Percentiles rank a stretch among this genome's conserved stretches.
phyloP scores from a whole-genome alignment of 2,113 vertebrate species.

The Semnornis frantzii region DNA sequence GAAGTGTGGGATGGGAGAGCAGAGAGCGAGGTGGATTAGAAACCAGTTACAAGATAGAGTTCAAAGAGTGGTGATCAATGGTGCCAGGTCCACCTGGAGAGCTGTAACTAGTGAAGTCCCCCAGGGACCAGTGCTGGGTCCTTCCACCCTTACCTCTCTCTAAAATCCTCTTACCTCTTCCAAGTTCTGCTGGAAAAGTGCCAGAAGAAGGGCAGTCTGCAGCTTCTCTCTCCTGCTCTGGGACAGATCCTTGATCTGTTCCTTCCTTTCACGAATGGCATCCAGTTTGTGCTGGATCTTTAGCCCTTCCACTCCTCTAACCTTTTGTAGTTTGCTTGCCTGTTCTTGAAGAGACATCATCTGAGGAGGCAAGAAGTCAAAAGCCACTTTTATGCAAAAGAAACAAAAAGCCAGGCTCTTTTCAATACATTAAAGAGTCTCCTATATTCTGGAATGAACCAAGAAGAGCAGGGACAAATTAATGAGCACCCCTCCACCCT shows the following conservation, averaged over 20 bases:
- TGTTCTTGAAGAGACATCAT: conserved; percentile 81
- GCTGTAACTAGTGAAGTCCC: no score
- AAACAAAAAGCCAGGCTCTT: not conserved
- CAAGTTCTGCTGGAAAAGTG: conserved; percentile 78
- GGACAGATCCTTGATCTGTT: conserved; percentile 78
- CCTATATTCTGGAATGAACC: not conserved
- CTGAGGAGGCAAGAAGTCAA: conserved; percentile 61
- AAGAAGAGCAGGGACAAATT: not conserved
- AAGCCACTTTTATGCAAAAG: not conserved
- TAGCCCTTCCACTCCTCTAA: conserved; percentile 56
- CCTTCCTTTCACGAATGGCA: conserved; percentile 62
- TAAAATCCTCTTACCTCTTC: conserved; percentile 76
- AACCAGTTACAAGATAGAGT: no score
- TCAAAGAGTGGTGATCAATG: no score
- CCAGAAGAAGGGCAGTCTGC: conserved; percentile 73
- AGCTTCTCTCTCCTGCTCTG: conserved; percentile 76
- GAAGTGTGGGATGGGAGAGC: no score
- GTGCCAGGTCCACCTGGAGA: no score
- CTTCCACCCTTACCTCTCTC: not conserved
- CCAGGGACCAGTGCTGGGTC: no score
- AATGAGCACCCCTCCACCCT: not conserved
- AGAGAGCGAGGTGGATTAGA: no score
- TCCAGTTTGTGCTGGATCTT: conserved; percentile 72
- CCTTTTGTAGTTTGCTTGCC: conserved; percentile 60
- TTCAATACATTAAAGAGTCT: not conserved